Evolutionary conservation across 2,888 invertebrate species (phyloP), one percentile per base, ranked within the genome.

Genomic region (Meloe dianella): DNA sequence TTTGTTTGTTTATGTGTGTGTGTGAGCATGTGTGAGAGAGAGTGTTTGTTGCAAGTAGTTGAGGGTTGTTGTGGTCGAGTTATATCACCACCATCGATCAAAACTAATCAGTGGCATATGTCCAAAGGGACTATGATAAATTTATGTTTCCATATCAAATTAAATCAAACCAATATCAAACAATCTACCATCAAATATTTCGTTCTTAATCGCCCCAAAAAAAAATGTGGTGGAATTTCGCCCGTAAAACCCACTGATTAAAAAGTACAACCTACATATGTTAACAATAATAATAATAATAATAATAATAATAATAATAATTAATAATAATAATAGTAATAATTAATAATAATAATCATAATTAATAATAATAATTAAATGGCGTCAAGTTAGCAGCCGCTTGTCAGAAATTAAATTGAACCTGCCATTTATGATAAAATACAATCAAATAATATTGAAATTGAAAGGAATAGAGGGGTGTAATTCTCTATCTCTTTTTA

Each of bases 91-190:
- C 66, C 64, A 69, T 69, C 69, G 61, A 69, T 69, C 69, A 69
- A 64, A 58, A 66, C 69, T 69, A 69, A 69, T 69, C 69, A 69
- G 66, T 69, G 69, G 69, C 69, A 69, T 69, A 61, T 69, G 69
- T 69, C 68, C 63, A 63, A 35, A 14, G 27, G 56, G 61, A 57
- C 57, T 59, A 69, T 69, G 69, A 69, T 69, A 66, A 57, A 69
- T 69, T 51, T 47, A 56, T 59, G 67, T 67, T 67, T 24, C 29
- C 58, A 35, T 59, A 29, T 60, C 65, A 54, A 68, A 68, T 51
- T 24, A 65, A 56, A 65, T 68, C 68, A 63, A 64, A 61, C 60
- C 63, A 66, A 64, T 61, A 64, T 64, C 60, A 56, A 62, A 60
- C 64, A n/a, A 60, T 59, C 35, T n/a, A n/a, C 64, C 54, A 51